Base-by-base conservation (phyloP, 2,113 vertebrate genomes). In the Manacus vitellinus region DNA sequence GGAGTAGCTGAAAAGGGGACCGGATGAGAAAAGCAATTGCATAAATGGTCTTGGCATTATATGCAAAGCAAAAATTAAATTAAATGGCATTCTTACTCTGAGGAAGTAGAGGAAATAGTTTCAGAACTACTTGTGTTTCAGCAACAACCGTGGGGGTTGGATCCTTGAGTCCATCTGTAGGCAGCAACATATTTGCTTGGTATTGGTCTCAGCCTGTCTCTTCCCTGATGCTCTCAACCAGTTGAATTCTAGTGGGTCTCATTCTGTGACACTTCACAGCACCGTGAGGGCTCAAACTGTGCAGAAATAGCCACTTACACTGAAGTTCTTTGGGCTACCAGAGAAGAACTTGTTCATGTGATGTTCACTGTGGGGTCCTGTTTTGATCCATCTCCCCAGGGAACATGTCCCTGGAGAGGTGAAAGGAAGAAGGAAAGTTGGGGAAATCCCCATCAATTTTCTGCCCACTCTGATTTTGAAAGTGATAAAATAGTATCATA, bases 131-230 rank as follows among this genome's bases (percentile, higher is more conserved):
- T 55, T 71, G 59, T 41, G 28, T 39, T 85, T 93, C 75, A 70
- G 14, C 44, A 61, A 6, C 2, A 5, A 5, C 55, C 10, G 1
- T 33, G 46, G 67, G 67, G 28, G 12, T 10, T 1, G 1, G 15
- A 74, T 82, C 44, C 49, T 31, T 76, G 66, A 81, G 55, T 6
- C 55, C 21, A 28, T 8, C 84, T 56, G 15, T 5, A 9, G n/a
- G 25, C 49, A 89, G 65, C n/a, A 73, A 61, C 44, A 21, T 18
- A 10, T 71, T 41, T 75, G 6, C 43, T 71, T 63, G 59, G 56
- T 16, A 24, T 3, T 16, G 21, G 28, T 37, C 20, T 28, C 79
- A 85, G n/a, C 10, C 56, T 43, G 12, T 46, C 24, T 58, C 46
- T 54, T 61, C 15, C 35, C 30, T 54, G 54, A 18, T 75, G 52